phyloP scores from a whole-genome alignment of 2,888 invertebrate genomes.

The Petrolisthes cinctipes region DNA sequence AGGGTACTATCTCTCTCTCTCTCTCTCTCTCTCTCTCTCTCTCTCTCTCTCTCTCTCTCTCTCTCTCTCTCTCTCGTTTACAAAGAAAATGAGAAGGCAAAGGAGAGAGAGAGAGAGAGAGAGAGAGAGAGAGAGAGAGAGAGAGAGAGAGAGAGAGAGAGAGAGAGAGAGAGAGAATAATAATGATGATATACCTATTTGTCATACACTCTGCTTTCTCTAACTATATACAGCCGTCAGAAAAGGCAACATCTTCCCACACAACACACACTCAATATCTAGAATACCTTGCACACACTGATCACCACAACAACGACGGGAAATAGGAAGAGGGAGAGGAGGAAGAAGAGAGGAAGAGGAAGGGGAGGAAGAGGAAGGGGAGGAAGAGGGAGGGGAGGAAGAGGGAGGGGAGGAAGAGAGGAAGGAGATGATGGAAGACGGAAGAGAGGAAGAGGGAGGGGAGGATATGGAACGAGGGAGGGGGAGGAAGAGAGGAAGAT shows the following conservation, averaged over 20 bases:
- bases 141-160: not conserved
- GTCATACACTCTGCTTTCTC: not conserved
- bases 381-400: slow-evolving; percentile 4
- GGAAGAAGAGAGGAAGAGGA: slow-evolving; percentile 26
- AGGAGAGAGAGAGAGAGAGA: slow-evolving; percentile 6
- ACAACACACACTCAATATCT: too few relatives aligned
- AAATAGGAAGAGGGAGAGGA: not conserved
- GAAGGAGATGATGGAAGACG: too few relatives aligned
- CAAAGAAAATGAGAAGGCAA: not conserved
- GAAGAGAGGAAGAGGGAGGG: not conserved
- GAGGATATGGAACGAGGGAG: not conserved
- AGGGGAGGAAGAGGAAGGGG: slow-evolving; percentile 21
- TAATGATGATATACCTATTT: not conserved
- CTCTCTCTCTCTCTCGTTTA: not conserved
- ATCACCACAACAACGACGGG: not conserved
- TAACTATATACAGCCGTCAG: too few relatives aligned
- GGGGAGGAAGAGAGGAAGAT: not conserved
- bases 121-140: not conserved
- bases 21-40: slow-evolving; percentile 17
- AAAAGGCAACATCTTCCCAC: too few relatives aligned
- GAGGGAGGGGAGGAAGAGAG: not conserved
- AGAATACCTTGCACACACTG: too few relatives aligned
- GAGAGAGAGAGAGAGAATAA: not conserved
- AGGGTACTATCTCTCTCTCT: not conserved
- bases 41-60: not conserved